Evolutionary conservation across 2,888 invertebrate species (phyloP), one percentile per base, ranked within the genome.

Genomic region (Heliconius charithonia): DNA sequence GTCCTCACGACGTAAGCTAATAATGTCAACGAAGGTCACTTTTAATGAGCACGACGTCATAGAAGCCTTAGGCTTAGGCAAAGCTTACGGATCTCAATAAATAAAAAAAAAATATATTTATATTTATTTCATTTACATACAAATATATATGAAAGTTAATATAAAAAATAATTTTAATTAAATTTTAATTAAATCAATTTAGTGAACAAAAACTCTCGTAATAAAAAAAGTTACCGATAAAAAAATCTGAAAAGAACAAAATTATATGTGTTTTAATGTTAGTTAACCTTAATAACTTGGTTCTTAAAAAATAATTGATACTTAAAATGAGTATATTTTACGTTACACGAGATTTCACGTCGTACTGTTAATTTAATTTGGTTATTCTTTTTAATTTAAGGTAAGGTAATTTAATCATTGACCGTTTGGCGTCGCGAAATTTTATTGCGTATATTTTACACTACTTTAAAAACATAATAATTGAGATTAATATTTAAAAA

Each of bases 11-110:
- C 72, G 25, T 72, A 56, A n/a, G 32, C 37, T 59, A 72, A 59
- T 72, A 72, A 72, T 72, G 72, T 72, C 72, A 72, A 72, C 32
- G 59, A 59, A 59, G 72, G 72, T 32, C 59, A 59, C 72, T 7
- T 16, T 59, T 72, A 72, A 72, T 72, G 72, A 72, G 25, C 72
- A 59, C 37, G 56, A 59, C n/a, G 59, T 72, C 25, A 72, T 72
- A 72, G 45, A 69, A 59, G 59, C 72, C 72, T 72, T 59, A 37
- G 72, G 72, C 72, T 59, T n/a, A n/a, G n/a, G 59, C 32, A 4
- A 72, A 72, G 32, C 59, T 72, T 72, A 72, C 71, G n/a, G 32
- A 16, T 67, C n/a, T 41, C 9, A 72, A 59, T 72, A 59, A 72
- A 56, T 37, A n/a, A 56, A 7, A 59, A 71, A 22, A 71, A 29